Evolutionary conservation across 2,888 invertebrate genomes (phyloP).

Genomic region (Ectropis crepuscularia): DNA sequence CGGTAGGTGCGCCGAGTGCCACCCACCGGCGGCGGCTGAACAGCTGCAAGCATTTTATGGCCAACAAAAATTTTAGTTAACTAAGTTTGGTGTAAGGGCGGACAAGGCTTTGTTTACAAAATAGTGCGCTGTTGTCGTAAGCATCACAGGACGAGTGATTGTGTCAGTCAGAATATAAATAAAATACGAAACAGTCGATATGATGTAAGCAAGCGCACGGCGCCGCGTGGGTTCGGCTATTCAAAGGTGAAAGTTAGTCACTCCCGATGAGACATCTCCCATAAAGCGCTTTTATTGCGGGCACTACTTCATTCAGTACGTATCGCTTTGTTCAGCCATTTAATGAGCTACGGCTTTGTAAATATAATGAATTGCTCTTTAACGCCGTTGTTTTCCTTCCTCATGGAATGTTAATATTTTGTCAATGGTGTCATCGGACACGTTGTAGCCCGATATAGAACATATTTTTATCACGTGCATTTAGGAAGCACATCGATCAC

Average conservation of each 20-base stretch:
- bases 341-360: conserved; percentile 19
- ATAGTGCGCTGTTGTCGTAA: conserved; percentile 6
- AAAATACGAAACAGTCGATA: conserved; percentile 45
- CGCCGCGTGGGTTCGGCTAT: conserved; percentile 53
- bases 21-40: conserved; percentile 16
- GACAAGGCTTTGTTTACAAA: conserved; percentile 21
- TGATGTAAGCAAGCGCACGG: conserved; percentile 36
- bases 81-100: conserved; percentile 20
- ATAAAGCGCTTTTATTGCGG: conserved; percentile 41
- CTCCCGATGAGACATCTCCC: conserved; percentile 48
- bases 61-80: conserved; percentile 16
- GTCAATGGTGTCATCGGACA: conserved; percentile 18
- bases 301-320: conserved; percentile 33
- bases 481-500: conserved; percentile 33
- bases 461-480: conserved; percentile 15
- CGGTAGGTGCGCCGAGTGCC: conserved; percentile 15
- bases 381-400: conserved; percentile 28
- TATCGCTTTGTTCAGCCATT: conserved; percentile 25
- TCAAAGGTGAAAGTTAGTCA: conserved; percentile 60
- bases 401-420: conserved; percentile 28
- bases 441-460: conserved; percentile 12
- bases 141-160: conserved; percentile 14
- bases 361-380: conserved; percentile 28
- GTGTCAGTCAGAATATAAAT: conserved; percentile 41
- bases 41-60: conserved; percentile 11